These are phyloP conservation scores for Callithrix jacchus DNA, from an alignment of 2,113 vertebrate genomes.

Conservation along the genomic window DNA sequence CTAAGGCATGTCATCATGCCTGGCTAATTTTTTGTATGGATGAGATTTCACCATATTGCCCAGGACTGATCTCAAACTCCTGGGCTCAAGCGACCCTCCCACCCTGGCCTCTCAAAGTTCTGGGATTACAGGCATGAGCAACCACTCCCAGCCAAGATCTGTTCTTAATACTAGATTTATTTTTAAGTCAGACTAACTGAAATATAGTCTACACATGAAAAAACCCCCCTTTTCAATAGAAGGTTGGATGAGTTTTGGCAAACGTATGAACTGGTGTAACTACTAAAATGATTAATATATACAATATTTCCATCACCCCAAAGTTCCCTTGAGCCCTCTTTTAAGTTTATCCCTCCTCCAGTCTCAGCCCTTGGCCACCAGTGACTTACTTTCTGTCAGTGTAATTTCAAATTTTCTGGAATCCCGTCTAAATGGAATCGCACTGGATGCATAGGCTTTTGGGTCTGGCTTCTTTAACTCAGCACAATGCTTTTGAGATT, in stretches of 20 bases:
- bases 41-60: no score
- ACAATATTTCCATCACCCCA: background rate
- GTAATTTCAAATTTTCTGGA: background rate
- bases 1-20: no score
- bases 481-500: background rate
- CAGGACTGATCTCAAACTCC: no score
- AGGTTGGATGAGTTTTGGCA: background rate
- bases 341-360: background rate
- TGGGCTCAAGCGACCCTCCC: no score
- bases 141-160: background rate
- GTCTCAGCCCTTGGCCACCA: background rate
- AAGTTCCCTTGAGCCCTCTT: background rate
- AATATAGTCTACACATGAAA: background rate
- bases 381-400: background rate
- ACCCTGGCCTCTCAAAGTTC: no score
- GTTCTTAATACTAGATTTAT: slow-evolving; percentile 9
- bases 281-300: background rate
- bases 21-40: no score
- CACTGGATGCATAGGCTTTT: background rate
- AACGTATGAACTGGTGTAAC: background rate
- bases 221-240: background rate
- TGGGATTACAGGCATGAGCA: no score
- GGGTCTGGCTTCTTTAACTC: background rate
- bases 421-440: background rate
- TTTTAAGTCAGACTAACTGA: slow-evolving; percentile 2